Evolutionary conservation across 2,888 invertebrate genomes (phyloP).

Genomic region (Andrena hattorfiana): DNA sequence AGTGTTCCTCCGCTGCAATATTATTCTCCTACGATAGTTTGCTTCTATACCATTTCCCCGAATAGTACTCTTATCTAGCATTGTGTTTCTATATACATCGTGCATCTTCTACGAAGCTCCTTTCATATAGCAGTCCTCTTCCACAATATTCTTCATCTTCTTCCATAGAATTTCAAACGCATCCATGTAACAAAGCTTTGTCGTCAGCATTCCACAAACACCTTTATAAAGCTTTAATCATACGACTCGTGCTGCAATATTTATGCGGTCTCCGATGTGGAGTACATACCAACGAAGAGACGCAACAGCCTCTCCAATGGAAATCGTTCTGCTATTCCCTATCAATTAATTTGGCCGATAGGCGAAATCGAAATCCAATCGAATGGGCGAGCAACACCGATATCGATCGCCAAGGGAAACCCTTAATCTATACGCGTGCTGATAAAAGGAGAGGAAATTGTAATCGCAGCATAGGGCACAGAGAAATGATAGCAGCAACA

Average conservation of each 20-base stretch:
- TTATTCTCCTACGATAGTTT: background rate
- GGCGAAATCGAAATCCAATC: conserved; percentile 18
- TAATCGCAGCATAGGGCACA: background rate
- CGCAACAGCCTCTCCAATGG: conserved; percentile 5
- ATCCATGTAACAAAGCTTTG: background rate
- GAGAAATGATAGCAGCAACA: conserved; percentile 7
- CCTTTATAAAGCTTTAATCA: conserved; percentile 20
- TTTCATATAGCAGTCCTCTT: background rate
- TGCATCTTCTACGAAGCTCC: background rate
- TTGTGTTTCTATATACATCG: background rate
- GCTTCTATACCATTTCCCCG: background rate
- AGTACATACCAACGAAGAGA: conserved; percentile 26
- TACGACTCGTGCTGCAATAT: conserved; percentile 19
- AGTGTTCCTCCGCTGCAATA: background rate
- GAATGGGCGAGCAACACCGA: background rate
- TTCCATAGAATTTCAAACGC: background rate
- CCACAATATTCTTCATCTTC: background rate
- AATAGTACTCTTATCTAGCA: background rate
- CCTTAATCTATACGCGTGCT: background rate
- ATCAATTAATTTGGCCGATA: background rate
- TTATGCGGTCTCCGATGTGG: conserved; percentile 20
- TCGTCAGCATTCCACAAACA: conserved; percentile 12
- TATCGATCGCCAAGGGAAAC: background rate
- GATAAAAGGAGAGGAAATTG: conserved; percentile 20
- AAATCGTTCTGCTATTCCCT: background rate